Conservation (phyloP, 2,113 vertebrate species). For the Grammomys surdaster region DNA sequence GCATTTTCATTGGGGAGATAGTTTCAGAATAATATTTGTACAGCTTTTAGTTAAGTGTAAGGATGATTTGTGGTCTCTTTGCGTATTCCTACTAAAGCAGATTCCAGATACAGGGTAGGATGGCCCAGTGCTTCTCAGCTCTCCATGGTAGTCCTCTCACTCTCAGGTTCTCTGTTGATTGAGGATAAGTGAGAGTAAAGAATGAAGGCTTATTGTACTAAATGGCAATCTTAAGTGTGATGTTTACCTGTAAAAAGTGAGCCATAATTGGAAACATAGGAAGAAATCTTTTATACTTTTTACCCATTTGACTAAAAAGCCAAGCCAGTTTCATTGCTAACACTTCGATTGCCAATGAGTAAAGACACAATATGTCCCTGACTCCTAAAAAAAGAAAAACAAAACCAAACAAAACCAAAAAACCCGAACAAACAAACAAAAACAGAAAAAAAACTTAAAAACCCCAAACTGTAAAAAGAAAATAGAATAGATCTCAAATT, state of each 20-base stretch:
- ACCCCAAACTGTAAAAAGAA: neutral
- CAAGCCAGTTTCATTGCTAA: constrained; percentile 8
- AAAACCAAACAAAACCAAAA: constrained; percentile 9
- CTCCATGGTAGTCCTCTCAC: neutral
- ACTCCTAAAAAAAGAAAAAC: constrained; percentile 31
- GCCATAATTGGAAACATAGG: neutral
- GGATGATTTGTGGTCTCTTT: neutral
- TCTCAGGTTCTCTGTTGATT: neutral
- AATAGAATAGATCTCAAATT: constrained; percentile 40
- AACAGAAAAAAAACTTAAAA: neutral
- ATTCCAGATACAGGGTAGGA: neutral
- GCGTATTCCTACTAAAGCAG: neutral
- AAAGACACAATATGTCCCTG: neutral
- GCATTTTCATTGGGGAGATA: constrained; percentile 11
- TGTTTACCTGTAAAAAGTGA: neutral
- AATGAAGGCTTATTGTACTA: neutral
- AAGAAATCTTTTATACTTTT: constrained; percentile 1
- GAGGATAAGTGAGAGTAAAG: neutral
- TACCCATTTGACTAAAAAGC: constrained; percentile 30
- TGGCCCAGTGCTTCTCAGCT: neutral
- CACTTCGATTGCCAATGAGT: neutral
- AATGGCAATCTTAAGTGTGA: constrained; percentile 11
- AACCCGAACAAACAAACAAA: neutral
- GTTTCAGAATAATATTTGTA: neutral
- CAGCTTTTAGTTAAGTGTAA: neutral